Conservation (phyloP, 35 echinoderm and acorn worm genomes). For the Apostichopus californicus region DNA sequence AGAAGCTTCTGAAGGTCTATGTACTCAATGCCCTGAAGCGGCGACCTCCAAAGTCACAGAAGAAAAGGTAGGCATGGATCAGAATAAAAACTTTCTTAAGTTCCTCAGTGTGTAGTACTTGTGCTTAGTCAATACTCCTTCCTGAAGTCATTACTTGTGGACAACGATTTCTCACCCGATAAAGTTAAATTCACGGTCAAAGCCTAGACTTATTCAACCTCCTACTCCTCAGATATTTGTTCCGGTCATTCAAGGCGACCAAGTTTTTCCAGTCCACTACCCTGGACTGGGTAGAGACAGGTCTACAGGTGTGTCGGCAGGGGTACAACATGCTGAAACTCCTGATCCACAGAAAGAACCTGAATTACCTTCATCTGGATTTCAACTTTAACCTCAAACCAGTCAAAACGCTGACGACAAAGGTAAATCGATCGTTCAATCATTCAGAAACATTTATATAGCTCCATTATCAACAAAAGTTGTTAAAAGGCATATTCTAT, state of each 20-base stretch:
- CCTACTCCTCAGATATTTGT: slow-evolving; percentile 71
- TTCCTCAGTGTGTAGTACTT: too few species aligned
- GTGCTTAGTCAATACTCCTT: too few species aligned
- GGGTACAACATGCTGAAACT: slow-evolving; percentile 99
- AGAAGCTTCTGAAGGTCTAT: slow-evolving; percentile 96
- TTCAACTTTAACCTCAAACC: slow-evolving; percentile 99
- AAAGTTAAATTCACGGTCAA: too few species aligned
- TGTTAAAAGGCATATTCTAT: too few species aligned
- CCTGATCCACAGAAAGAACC: slow-evolving; percentile 95
- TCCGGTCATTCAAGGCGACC: slow-evolving; percentile 97
- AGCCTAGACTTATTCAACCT: not conserved
- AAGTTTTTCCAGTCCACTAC: slow-evolving; percentile 99
- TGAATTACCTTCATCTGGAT: slow-evolving; percentile 99
- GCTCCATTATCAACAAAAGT: not conserved
- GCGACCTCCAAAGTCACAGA: slow-evolving; percentile 98
- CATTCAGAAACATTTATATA: too few species aligned
- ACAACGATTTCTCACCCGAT: too few species aligned
- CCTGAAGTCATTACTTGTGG: too few species aligned
- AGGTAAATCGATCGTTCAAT: slow-evolving; percentile 32
- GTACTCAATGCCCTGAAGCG: slow-evolving; percentile 95
- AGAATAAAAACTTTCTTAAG: too few species aligned
- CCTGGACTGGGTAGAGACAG: slow-evolving; percentile 95
- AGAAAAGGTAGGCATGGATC: slow-evolving; percentile 79
- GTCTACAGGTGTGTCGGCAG: slow-evolving; percentile 87
- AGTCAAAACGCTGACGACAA: slow-evolving; percentile 97